Conservation (phyloP, 2,797 vertebrate species). For the Gephyroberyx darwinii region DNA sequence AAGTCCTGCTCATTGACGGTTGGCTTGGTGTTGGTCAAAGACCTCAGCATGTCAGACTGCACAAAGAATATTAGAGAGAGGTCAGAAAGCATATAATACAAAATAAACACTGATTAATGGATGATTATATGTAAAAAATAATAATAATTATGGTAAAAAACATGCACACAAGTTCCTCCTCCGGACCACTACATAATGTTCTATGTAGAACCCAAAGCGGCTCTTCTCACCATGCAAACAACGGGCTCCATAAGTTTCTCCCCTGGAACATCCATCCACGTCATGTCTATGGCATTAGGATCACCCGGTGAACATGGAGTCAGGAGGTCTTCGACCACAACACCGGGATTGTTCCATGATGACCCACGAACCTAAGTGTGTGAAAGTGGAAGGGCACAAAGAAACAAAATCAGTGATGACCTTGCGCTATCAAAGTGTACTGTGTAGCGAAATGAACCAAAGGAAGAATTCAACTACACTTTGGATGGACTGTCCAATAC, state of each 20-base stretch:
- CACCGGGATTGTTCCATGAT: conserved; percentile 79
- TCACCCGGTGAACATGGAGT: conserved; percentile 93
- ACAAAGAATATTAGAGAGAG: background rate
- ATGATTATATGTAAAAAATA: too few relatives aligned
- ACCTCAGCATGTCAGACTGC: conserved; percentile 90
- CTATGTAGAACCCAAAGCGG: background rate
- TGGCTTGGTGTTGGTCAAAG: conserved; percentile 87
- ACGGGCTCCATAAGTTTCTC: conserved; percentile 92
- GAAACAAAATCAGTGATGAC: background rate
- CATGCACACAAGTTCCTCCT: background rate
- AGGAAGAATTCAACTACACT: background rate
- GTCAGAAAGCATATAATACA: too few relatives aligned
- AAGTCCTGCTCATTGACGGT: conserved; percentile 95
- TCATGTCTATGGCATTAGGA: conserved; percentile 86
- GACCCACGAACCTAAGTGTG: conserved; percentile 83
- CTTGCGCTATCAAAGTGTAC: background rate
- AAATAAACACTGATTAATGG: background rate
- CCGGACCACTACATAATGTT: too few relatives aligned
- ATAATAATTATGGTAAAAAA: background rate
- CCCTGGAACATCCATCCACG: conserved; percentile 91
- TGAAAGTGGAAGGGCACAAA: background rate
- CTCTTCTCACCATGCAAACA: conserved; percentile 88
- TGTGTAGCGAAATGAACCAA: background rate
- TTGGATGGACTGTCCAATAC: background rate
- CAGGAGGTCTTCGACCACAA: conserved; percentile 85